Percentiles rank a stretch among this genome's conserved stretches.
Conservation (phyloP, 35 echinoderm and acorn worm species). For the Hemicentrotus pulcherrimus region DNA sequence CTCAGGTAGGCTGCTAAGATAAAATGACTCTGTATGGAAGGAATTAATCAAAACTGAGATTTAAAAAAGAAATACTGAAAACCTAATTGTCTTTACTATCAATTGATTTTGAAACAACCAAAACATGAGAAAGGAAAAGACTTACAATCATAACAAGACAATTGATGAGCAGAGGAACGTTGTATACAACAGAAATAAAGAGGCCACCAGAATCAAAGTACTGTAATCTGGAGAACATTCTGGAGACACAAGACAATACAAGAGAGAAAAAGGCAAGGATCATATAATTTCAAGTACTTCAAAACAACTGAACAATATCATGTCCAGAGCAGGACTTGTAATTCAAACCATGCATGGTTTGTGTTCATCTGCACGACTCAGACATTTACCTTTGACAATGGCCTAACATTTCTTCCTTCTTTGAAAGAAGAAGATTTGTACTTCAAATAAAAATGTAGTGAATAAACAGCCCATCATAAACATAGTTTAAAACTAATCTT, state of each 20-base stretch:
- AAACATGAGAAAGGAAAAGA: slow-evolving; percentile 6
- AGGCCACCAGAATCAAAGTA: slow-evolving; percentile 95
- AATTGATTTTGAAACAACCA: neutral
- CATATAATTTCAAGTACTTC: neutral
- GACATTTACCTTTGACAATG: too few relatives aligned
- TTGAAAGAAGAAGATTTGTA: too few relatives aligned
- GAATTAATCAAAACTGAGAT: too few relatives aligned
- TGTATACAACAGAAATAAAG: slow-evolving; percentile 82
- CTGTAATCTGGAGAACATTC: slow-evolving; percentile 85
- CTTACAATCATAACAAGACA: slow-evolving; percentile 93
- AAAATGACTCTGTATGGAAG: too few relatives aligned
- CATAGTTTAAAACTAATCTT: too few relatives aligned
- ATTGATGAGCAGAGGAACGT: slow-evolving; percentile 79
- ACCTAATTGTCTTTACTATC: too few relatives aligned
- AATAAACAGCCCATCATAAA: too few relatives aligned
- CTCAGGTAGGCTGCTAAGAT: too few relatives aligned
- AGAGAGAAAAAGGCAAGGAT: neutral
- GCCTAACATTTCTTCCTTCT: too few relatives aligned
- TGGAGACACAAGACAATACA: neutral
- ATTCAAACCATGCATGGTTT: too few relatives aligned
- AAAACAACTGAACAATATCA: neutral
- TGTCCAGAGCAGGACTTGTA: neutral
- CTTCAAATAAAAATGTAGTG: too few relatives aligned
- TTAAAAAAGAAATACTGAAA: neutral
- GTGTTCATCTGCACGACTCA: too few relatives aligned